Evolutionary conservation across 2,888 invertebrate species (phyloP).

Genomic region (Coleophora flavipennella): DNA sequence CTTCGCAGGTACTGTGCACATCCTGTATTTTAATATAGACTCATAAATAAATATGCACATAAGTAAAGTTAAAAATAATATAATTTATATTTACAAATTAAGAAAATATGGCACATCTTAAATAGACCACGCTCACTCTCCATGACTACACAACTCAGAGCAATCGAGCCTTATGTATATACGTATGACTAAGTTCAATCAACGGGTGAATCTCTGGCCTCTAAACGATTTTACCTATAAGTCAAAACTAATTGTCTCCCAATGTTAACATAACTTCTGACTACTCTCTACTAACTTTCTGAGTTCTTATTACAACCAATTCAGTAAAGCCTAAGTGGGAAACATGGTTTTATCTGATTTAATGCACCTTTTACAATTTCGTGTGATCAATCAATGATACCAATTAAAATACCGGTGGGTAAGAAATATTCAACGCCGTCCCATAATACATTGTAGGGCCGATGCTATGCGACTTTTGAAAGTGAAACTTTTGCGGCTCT

Average conservation of each 20-base stretch:
- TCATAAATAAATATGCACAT: slow-evolving; percentile 67
- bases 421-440: slow-evolving; percentile 57
- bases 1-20: no score
- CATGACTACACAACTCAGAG: slow-evolving; percentile 26
- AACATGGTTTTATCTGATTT: slow-evolving; percentile 19
- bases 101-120: slow-evolving; percentile 71
- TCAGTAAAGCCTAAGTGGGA: not conserved
- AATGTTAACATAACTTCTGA: no score
- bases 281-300: not conserved
- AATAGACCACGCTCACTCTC: slow-evolving; percentile 52
- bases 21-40: slow-evolving; percentile 17
- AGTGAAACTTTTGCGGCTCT: not conserved
- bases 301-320: not conserved
- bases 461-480: slow-evolving; percentile 5
- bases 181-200: slow-evolving; percentile 35
- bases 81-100: slow-evolving; percentile 69
- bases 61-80: slow-evolving; percentile 55
- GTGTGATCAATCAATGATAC: slow-evolving; percentile 50
- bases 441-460: slow-evolving; percentile 34
- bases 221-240: no score
- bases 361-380: slow-evolving; percentile 52
- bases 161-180: slow-evolving; percentile 40
- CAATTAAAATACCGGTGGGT: slow-evolving; percentile 72
- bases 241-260: no score
- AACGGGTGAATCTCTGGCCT: slow-evolving; percentile 18